Base-by-base conservation (phyloP, 1,140 invertebrate species). In the Scylla paramamosain region DNA sequence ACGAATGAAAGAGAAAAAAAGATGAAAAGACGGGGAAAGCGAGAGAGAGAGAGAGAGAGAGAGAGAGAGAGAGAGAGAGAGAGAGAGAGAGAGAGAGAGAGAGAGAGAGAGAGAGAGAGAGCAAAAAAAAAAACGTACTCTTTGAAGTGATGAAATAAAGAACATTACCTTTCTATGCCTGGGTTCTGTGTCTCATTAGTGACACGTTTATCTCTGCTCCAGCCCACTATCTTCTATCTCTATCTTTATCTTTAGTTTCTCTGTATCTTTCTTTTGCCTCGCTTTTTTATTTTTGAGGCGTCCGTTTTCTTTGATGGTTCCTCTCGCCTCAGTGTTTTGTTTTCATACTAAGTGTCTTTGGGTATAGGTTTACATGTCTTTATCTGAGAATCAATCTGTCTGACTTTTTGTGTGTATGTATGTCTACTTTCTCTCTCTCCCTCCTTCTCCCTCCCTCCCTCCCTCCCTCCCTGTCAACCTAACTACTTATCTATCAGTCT, bases 91-190 rank as follows among this genome's bases (percentile, higher is more conserved):
- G 48, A 52, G 48, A 14, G 48, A 52, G 48, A 52, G 48, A 14
- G 48, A 52, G 48, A 52, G 48, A 14, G 48, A 67, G 59, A 67
- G 59, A 25, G 59, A 67, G 20, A 67, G 67, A n/a, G 67, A 77
- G 67, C 4, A 20, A 77, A 16, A 67, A 16, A 67, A 16, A 67
- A n/a, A 77, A 77, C 20, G 25, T n/a, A n/a, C 6, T 20, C 67
- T 77, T 77, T 77, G 67, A 77, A 20, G 67, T 77, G 67, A n/a
- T 77, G 20, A 77, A 77, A 77, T 77, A n/a, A n/a, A 77, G 67
- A n/a, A 77, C 25, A n/a, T n/a, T 77, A 77, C 67, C 67, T 77
- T 0, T 77, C 0, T 77, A 25, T n/a, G n/a, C 67, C 16, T 77
- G 67, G 67, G 0, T n/a, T 77, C 67, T 77, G 4, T 77, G 20